These are phyloP conservation scores for Anolis carolinensis DNA, from an alignment of 2,113 vertebrate genomes.

Conservation along the genomic window DNA sequence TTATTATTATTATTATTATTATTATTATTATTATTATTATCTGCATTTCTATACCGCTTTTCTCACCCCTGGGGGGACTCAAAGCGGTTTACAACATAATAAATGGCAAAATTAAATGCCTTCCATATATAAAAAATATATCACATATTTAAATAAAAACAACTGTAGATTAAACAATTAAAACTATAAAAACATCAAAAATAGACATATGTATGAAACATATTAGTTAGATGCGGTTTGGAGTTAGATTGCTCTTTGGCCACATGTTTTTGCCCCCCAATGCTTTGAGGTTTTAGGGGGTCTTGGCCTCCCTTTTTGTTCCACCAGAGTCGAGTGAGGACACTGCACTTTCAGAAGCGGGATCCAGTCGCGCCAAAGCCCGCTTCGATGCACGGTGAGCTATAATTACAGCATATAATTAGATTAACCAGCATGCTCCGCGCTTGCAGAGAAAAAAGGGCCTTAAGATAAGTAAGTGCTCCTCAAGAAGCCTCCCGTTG, in stretches of 20 bases:
- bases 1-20: too few species aligned
- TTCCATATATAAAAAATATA: too few species aligned
- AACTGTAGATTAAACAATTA: too few species aligned
- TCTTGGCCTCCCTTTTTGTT: not conserved
- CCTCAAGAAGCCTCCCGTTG: slow-evolving; percentile 14
- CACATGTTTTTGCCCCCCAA: not conserved
- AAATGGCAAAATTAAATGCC: too few species aligned
- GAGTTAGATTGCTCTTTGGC: not conserved
- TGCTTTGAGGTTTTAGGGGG: not conserved
- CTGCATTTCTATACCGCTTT: too few species aligned
- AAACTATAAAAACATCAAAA: too few species aligned
- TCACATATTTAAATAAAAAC: too few species aligned
- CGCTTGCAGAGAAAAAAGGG: not conserved
- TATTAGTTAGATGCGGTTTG: too few species aligned
- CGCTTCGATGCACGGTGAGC: slow-evolving; percentile 9
- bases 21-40: too few species aligned
- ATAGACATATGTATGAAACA: too few species aligned
- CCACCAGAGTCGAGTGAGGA: slow-evolving; percentile 21
- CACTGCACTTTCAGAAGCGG: slow-evolving; percentile 19
- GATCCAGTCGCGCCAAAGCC: slow-evolving; percentile 22
- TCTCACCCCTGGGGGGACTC: too few species aligned
- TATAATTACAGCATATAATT: slow-evolving; percentile 36
- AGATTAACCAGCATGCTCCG: slow-evolving; percentile 33
- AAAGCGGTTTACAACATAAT: too few species aligned
- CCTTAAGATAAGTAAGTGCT: not conserved